Base-by-base conservation (phyloP, 2,888 invertebrate genomes). In the Heliconius aoede region DNA sequence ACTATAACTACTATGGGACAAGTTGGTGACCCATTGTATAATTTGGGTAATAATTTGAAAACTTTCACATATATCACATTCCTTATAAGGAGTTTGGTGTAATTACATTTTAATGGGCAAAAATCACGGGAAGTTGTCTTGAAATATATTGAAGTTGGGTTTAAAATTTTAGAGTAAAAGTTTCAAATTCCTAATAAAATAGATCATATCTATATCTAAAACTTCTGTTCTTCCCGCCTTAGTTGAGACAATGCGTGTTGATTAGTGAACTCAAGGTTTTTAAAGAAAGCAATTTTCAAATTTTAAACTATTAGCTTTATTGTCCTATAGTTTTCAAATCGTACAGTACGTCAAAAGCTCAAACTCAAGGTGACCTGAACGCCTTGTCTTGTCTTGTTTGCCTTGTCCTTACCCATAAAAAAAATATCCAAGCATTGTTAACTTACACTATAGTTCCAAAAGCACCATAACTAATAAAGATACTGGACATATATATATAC, bases 1-100 rank as follows among this genome's bases (percentile, higher is more conserved):
- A 83, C 81, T 83, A 82, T 46, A n/a, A n/a, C n/a, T n/a, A n/a
- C n/a, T n/a, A n/a, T n/a, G 46, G 74, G 74, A 32, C 74, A 74
- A 60, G 74, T 68, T 71, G 55, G 26, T 71, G 55, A 64, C 26
- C 60, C 58, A 68, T 74, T 74, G 74, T 68, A 32, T 7, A 64
- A 51, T 67, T n/a, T 40, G 30, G 32, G 68, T n/a, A 36, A 58
- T 65, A 64, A 75, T 72, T 64, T 51, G 71, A 71, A n/a, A 75
- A 75, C 71, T 75, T 75, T 24, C 62, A 40, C 58, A 72, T 32
- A 58, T 4, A 24, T 58, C 13, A 58, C 72, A 72, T 72, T 36
- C 72, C 36, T 36, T 51, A 4, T 30, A 30, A 26, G 46, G 3
- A 46, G 30, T 55, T 55, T 30, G 7, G 13, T 69, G 51, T 69